Conservation (phyloP, 2,113 vertebrate species). For the Nematolebias whitei region DNA sequence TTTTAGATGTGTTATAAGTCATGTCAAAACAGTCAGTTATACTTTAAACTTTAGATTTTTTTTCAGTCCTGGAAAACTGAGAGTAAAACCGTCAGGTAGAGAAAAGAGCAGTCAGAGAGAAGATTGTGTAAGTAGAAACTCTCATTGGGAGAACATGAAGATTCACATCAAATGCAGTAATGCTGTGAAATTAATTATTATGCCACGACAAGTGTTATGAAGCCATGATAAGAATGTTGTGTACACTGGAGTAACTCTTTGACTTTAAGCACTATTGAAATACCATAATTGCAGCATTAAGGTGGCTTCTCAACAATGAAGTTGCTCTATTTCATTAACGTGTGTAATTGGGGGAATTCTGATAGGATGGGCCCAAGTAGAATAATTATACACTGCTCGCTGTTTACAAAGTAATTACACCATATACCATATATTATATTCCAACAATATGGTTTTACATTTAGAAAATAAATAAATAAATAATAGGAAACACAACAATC, state of each 20-base stretch:
- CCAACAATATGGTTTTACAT: constrained; percentile 78
- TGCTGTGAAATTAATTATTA: constrained; percentile 75
- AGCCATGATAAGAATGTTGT: constrained; percentile 77
- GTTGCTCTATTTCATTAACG: constrained; percentile 84
- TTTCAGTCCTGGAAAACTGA: constrained; percentile 29
- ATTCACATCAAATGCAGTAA: constrained; percentile 75
- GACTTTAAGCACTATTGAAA: constrained; percentile 85
- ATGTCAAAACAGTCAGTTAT: too few relatives aligned
- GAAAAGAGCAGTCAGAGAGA: constrained; percentile 11
- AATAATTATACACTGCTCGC: constrained; percentile 82
- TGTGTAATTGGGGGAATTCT: constrained; percentile 86
- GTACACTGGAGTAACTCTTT: constrained; percentile 81
- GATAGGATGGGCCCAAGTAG: constrained; percentile 84
- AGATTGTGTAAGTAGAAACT: background rate
- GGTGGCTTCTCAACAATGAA: constrained; percentile 76
- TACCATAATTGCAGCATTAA: constrained; percentile 84
- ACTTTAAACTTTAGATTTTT: constrained; percentile 27
- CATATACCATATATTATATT: too few relatives aligned
- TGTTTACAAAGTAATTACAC: constrained; percentile 82
- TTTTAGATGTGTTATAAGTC: too few relatives aligned
- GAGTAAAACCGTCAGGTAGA: constrained; percentile 14
- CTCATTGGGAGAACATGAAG: constrained; percentile 43
- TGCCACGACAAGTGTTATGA: constrained; percentile 75
- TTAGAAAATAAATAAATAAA: constrained; percentile 76
- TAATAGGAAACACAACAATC: constrained; percentile 60